Percentiles rank a stretch among this genome's conserved stretches.
phyloP scores from a whole-genome alignment of 2,888 invertebrate genomes.

The Mamestra brassicae region DNA sequence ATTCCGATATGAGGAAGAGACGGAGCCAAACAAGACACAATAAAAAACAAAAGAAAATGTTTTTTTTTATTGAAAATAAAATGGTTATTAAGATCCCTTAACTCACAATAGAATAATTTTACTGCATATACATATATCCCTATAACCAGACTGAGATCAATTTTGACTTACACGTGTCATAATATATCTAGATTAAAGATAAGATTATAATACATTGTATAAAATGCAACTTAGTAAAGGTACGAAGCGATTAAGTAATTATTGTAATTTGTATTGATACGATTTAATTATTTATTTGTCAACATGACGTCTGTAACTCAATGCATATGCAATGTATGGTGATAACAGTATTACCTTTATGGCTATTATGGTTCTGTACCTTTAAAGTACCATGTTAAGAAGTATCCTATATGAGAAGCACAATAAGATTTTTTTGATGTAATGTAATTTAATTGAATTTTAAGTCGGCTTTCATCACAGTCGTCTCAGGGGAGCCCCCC shows the following conservation, averaged over 20 bases:
- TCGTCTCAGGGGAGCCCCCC: no score
- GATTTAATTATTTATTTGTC: constrained; percentile 11
- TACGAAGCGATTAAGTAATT: constrained; percentile 24
- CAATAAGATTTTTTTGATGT: no score
- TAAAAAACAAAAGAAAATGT: no score
- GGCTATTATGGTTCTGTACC: neutral
- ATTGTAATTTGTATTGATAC: constrained; percentile 27
- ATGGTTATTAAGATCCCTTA: no score
- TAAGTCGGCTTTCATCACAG: no score
- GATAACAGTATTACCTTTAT: neutral
- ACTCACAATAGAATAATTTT: no score
- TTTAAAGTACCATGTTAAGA: neutral
- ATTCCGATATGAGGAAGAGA: no score
- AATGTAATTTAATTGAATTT: no score
- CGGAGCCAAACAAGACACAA: no score
- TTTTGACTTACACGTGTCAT: neutral
- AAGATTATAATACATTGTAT: constrained; percentile 17
- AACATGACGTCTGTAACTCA: neutral
- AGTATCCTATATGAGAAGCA: no score
- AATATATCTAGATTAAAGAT: constrained; percentile 25
- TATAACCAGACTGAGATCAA: neutral
- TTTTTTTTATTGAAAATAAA: no score
- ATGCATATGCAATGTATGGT: constrained; percentile 27
- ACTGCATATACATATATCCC: no score
- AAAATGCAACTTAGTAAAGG: constrained; percentile 22